Evolutionary conservation across 1,140 invertebrate genomes (phyloP).

Genomic region (Diorhabda sublineata): DNA sequence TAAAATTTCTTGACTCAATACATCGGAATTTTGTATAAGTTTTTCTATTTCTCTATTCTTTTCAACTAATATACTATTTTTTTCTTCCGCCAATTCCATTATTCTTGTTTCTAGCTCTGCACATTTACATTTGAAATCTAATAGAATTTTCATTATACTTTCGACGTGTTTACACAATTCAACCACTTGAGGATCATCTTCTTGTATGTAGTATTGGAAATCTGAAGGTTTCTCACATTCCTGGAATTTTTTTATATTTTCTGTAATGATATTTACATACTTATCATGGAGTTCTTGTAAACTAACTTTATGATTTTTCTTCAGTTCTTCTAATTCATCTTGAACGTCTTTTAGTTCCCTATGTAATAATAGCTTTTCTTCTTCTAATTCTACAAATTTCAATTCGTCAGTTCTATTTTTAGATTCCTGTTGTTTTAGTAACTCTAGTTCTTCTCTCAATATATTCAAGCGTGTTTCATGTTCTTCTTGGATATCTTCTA

Average conservation of each 20-base stretch:
- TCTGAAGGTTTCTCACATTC: slow-evolving; percentile 49
- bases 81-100: slow-evolving; percentile 39
- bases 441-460: slow-evolving; percentile 4
- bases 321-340: slow-evolving; percentile 5
- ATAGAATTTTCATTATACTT: slow-evolving; percentile 42
- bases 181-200: slow-evolving; percentile 32
- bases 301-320: slow-evolving; percentile 20
- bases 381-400: slow-evolving; percentile 15
- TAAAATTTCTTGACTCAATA: slow-evolving; percentile 40
- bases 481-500: slow-evolving; percentile 13
- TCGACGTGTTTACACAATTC: slow-evolving; percentile 41
- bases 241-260: slow-evolving; percentile 51
- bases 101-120: slow-evolving; percentile 44
- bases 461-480: slow-evolving; percentile 5
- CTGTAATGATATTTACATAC: slow-evolving; percentile 47
- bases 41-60: slow-evolving; percentile 45
- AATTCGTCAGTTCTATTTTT: slow-evolving; percentile 4
- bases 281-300: slow-evolving; percentile 31
- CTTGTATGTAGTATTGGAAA: slow-evolving; percentile 39
- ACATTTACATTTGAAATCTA: slow-evolving; percentile 43
- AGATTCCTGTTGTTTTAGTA: neutral
- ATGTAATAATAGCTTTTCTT: slow-evolving; percentile 6
- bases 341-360: slow-evolving; percentile 16
- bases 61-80: slow-evolving; percentile 35
- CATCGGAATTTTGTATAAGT: slow-evolving; percentile 38